Conservation (phyloP, 2,113 vertebrate species). For the Onychostruthus taczanowskii region DNA sequence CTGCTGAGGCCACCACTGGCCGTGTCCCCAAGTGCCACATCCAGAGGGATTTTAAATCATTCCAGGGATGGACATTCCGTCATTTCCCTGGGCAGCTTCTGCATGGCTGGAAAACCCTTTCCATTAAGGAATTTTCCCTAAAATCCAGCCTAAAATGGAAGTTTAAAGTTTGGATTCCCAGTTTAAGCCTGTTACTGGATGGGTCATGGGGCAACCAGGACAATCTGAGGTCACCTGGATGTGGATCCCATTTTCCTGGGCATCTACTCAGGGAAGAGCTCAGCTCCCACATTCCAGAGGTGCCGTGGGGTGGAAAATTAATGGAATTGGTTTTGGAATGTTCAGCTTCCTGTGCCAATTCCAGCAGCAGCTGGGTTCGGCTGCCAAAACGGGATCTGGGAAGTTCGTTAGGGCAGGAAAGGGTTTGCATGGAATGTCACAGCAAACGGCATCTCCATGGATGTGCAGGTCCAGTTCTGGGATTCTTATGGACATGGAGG, state of each 20-base stretch:
- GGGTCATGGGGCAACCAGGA: not conserved
- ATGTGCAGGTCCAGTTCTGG: not conserved
- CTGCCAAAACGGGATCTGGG: not conserved
- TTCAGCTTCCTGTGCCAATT: not conserved
- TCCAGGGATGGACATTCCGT: not conserved
- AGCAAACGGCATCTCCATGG: not conserved
- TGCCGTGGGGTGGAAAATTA: rapidly evolving
- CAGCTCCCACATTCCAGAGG: rapidly evolving
- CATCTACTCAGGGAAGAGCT: not conserved
- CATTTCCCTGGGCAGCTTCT: not conserved
- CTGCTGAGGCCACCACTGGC: not conserved
- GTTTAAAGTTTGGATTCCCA: not conserved
- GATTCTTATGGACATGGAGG: not conserved
- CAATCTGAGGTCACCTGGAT: not conserved
- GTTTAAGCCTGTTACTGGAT: not conserved
- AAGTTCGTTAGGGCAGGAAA: not conserved
- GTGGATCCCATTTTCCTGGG: not conserved
- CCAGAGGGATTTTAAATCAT: not conserved
- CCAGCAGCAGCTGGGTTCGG: rapidly evolving
- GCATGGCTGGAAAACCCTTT: not conserved
- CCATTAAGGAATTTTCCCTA: not conserved
- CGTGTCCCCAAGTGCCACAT: not conserved
- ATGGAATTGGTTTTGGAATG: rapidly evolving
- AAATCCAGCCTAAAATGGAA: not conserved
- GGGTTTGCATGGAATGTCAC: not conserved